These are phyloP conservation scores for Darevskia mixta DNA, from an alignment of 2,797 vertebrate genomes.

Conservation along the genomic window DNA sequence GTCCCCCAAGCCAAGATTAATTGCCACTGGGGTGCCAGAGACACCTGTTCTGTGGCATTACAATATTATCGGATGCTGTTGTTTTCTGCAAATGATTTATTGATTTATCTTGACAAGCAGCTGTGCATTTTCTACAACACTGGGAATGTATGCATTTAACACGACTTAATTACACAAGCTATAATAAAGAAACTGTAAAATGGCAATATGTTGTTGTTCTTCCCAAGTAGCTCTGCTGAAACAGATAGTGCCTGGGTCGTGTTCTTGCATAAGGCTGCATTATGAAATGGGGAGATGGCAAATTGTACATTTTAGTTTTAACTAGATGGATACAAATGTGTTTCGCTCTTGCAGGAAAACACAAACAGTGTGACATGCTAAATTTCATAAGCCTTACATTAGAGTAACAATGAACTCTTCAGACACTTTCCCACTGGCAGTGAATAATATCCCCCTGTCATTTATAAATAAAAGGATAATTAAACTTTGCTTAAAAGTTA, in stretches of 20 bases:
- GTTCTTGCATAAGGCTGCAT: background rate
- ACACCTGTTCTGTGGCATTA: conserved; percentile 18
- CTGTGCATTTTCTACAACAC: conserved; percentile 47
- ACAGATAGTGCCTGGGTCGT: conserved; percentile 3
- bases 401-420: background rate
- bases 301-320: conserved; percentile 3
- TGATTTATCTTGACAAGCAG: conserved; percentile 38
- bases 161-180: conserved; percentile 57
- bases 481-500: conserved; percentile 64
- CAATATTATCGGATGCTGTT: conserved; percentile 24
- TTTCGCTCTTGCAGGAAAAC: background rate
- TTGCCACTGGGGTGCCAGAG: conserved; percentile 6
- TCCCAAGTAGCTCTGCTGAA: conserved; percentile 28
- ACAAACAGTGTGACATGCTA: background rate
- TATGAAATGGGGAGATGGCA: background rate
- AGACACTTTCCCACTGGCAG: conserved; percentile 19
- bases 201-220: background rate
- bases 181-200: conserved; percentile 28
- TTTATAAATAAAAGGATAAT: conserved; percentile 55
- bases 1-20: conserved; percentile 15
- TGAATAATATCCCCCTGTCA: conserved; percentile 15
- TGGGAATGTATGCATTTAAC: conserved; percentile 48
- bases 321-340: conserved; percentile 15
- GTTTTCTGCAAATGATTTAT: conserved; percentile 41
- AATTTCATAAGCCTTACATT: background rate